Evolutionary conservation across 2,888 invertebrate genomes (phyloP).

Genomic region (Perizoma affinitatum): DNA sequence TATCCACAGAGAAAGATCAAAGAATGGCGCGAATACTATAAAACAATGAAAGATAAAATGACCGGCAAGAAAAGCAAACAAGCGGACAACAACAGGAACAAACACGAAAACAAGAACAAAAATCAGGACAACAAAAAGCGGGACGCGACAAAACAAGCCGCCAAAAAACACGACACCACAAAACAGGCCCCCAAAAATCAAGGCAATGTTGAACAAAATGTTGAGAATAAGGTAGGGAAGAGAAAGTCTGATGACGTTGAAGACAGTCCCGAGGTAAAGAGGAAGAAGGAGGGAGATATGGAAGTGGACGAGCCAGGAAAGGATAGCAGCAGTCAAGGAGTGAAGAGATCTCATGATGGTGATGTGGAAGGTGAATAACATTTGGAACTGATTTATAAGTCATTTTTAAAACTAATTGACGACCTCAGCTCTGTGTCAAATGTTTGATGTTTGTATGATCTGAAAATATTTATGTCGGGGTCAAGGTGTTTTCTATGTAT

Average conservation of each 20-base stretch:
- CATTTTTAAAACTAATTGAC: too few relatives aligned
- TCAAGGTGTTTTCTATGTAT: too few relatives aligned
- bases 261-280: conserved; percentile 58
- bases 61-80: conserved; percentile 64
- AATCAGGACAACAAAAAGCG: conserved; percentile 40
- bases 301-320: conserved; percentile 52
- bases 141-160: too few relatives aligned
- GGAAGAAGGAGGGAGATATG: conserved; percentile 61
- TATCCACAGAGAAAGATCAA: conserved; percentile 61
- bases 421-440: too few relatives aligned
- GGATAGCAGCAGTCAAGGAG: conserved; percentile 52
- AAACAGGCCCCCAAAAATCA: conserved; percentile 58
- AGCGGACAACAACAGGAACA: conserved; percentile 55
- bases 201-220: conserved; percentile 54
- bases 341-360: conserved; percentile 62
- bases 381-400: too few relatives aligned
- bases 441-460: too few relatives aligned
- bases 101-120: conserved; percentile 56
- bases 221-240: conserved; percentile 55
- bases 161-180: conserved; percentile 51
- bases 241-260: conserved; percentile 54
- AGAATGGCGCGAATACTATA: conserved; percentile 73
- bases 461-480: too few relatives aligned
- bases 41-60: conserved; percentile 76
- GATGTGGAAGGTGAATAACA: conserved; percentile 29